Base-by-base conservation (phyloP, 2,113 vertebrate species). In the Barbus barbus region DNA sequence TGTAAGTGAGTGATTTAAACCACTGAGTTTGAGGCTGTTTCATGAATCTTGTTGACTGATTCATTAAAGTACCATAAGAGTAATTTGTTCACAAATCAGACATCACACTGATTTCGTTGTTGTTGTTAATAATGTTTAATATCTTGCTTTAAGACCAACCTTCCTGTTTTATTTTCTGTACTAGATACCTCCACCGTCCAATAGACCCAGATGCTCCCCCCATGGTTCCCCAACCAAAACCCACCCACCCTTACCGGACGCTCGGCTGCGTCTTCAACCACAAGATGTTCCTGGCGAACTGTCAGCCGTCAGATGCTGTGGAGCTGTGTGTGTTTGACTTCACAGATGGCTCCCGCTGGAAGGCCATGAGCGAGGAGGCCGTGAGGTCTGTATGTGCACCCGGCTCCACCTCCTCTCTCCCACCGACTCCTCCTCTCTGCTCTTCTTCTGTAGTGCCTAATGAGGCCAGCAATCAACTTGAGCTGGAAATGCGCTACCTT, bases 211-310 rank as follows among this genome's bases (percentile, higher is more conserved):
- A 97, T 71, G 96, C 95, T 33, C 94, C 96, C 84, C 96, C 97
- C 1, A 18, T 95, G 69, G 92, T 85, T 20, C 94, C 94, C n/a
- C 96, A 97, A 38, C 94, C 96, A 65, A 97, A 95, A 91, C 94
- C 95, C 0, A 88, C 94, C 18, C 94, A 96, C 87, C 97, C 97
- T 0, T 99, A 99, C 79, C 91, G 94, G 87, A 98, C 97, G 0
- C 89, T 99, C 67, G 98, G 98, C 86, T 98, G 97, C 76, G 90
- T 98, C 89, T 99, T 99, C 92, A 99, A 97, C 93, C 96, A 99
- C 86, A 95, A 95, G 1, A 94, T 89, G 84, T 98, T 99, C 91
- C 86, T 98, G 53, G 98, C 96, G 46, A 99, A 99, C 84, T 98
- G 97, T 86, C 97, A 99, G 87, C 95, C 97, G 3, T 96, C 96